A percentile compares a stretch with the other conserved stretches of the same genome.
phyloP scores from a whole-genome alignment of 2,888 invertebrate genomes.

The Cryptus viduatorius region DNA sequence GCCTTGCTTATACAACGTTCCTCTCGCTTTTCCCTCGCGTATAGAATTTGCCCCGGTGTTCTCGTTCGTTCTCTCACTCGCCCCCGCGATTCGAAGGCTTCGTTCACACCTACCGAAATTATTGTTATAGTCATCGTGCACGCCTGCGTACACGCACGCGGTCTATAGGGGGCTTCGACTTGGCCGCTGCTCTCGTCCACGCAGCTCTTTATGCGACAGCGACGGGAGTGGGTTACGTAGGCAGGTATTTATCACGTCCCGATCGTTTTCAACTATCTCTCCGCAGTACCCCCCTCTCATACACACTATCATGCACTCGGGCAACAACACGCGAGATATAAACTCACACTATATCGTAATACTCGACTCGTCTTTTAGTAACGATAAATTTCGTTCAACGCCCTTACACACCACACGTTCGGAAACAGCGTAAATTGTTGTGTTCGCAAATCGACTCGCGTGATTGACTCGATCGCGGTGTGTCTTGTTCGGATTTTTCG shows the following conservation, averaged over 20 bases:
- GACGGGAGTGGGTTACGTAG: slow-evolving; percentile 68
- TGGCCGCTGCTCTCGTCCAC: slow-evolving; percentile 45
- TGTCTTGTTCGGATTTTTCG: slow-evolving; percentile 21
- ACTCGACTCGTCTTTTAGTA: slow-evolving; percentile 49
- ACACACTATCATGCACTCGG: slow-evolving; percentile 10
- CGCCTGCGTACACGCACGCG: slow-evolving; percentile 76
- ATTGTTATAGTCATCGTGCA: slow-evolving; percentile 79
- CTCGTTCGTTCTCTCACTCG: slow-evolving; percentile 36
- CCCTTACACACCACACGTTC: slow-evolving; percentile 11
- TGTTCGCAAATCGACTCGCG: slow-evolving; percentile 43
- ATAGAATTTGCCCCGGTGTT: slow-evolving; percentile 42
- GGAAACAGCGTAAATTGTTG: slow-evolving; percentile 44
- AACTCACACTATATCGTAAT: slow-evolving; percentile 10
- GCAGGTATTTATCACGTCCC: slow-evolving; percentile 67
- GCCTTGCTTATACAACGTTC: slow-evolving; percentile 69
- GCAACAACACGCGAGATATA: neutral
- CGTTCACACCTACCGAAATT: slow-evolving; percentile 83
- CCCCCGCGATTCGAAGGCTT: slow-evolving; percentile 72
- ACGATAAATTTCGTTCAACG: slow-evolving; percentile 59
- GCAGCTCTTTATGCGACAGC: slow-evolving; percentile 66
- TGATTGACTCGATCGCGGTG: slow-evolving; percentile 49
- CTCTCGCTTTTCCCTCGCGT: slow-evolving; percentile 51
- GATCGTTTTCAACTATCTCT: slow-evolving; percentile 64
- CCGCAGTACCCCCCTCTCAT: neutral
- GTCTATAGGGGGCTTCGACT: slow-evolving; percentile 20